Base-by-base conservation (phyloP, 2,113 vertebrate species). In the Phylloscopus whistleri region DNA sequence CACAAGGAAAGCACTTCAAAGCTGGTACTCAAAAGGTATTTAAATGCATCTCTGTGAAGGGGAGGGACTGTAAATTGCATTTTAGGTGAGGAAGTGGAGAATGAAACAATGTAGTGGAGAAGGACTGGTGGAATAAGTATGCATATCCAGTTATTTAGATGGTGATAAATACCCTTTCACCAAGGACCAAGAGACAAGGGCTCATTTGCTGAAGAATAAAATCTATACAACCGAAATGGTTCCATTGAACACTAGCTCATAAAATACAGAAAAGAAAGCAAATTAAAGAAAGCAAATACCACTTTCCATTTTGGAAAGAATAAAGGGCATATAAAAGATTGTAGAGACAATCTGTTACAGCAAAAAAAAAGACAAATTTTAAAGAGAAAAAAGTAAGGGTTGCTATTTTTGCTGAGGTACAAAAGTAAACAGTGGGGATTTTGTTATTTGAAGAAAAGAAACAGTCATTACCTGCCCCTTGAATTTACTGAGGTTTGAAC, bases 401-500 rank as follows among this genome's bases (percentile, higher is more conserved):
- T 2, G 2, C 48, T 89, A 24, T 43, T 90, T 88, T 68, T 72
- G 26, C 39, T 76, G 59, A 79, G 24, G 13, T n/a, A 64, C 55
- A 73, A 53, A 87, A 83, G 46, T 77, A 82, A 94, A 64, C 63
- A 73, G 27, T n/a, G 33, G 2, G 39, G 7, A 2, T 1, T 62
- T 87, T 89, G 46, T 77, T 77, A 84, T 67, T 52, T 90, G 59
- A 82, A 87, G 56, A 69, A 88, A 89, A 92, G 51, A 84, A 89
- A 39, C 23, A 77, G 48, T 89, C 85, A 64, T 78, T 79, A 92
- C 56, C 13, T 0, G 0, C 44, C 79, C 33, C 60, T 84, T 95
- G 91, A 84, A 72, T 92, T 87, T 84, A 52, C 51, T 93, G 49
- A 82, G n/a, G 27, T 93, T 90, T 94, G 73, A 84, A 89, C 60